Base-by-base conservation (phyloP, 2,113 vertebrate species). In the Lipotes vexillifer region DNA sequence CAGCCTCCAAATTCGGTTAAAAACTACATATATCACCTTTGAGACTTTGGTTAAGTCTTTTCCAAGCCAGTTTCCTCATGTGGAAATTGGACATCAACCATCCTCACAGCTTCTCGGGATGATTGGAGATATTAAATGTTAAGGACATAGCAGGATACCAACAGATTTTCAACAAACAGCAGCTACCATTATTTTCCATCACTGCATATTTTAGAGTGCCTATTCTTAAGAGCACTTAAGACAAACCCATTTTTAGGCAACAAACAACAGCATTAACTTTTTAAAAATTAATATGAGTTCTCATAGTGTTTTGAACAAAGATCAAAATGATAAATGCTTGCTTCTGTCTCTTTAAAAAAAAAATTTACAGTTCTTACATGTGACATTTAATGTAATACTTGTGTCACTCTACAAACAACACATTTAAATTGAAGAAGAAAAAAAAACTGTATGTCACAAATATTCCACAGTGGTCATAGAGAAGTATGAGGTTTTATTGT, bases 401-500 rank as follows among this genome's bases (percentile, higher is more conserved):
- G 57, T 92, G 84, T 97, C 65, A 46, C 31, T 94, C 63, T 31
- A 85, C 89, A 97, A 52, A 93, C 93, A 93, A 94, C 88, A 93
- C 52, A 95, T 97, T 96, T 81, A 46, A 95, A 96, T 63, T 55
- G 49, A 97, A 96, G 94, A 94, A 94, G n/a, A 71, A 65, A 20
- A 66, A 97, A 97, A 80, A 1, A 12, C 21, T n/a, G 8, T 23
- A 6, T 25, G 6, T 36, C 31, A 61, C 66, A 71, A 14, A 66
- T 41, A 11, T 1, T 33, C 44, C 17, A 10, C 12, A 12, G 11
- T 20, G 85, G 11, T 44, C 46, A 1, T 29, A 41, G 25, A 49
- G 46, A 81, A 23, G 36, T 15, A 2, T n/a, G 61, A 82, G 3
- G 55, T 83, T 78, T 75, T 38, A 14, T 12, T 41, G 25, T 63